Percentiles rank a stretch among this genome's conserved stretches.
Evolutionary conservation across 2,888 invertebrate species (phyloP).

Genomic region (Melanophora roralis): DNA sequence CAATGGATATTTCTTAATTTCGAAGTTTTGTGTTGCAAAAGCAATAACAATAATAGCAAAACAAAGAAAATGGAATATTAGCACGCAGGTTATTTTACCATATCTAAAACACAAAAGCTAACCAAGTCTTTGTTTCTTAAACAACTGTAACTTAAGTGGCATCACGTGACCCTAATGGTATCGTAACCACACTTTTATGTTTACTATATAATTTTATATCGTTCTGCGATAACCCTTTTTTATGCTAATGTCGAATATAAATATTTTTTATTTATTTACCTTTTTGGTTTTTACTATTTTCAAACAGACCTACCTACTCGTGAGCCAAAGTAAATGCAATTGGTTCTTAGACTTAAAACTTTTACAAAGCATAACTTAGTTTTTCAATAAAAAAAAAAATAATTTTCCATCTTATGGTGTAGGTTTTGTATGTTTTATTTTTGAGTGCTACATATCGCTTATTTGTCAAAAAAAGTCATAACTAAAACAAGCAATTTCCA

Average conservation of each 20-base stretch:
- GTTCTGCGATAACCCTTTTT: not conserved
- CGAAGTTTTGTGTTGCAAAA: not conserved
- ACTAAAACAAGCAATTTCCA: too few species aligned
- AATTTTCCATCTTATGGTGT: too few species aligned
- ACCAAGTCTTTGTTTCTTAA: not conserved
- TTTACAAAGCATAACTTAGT: too few species aligned
- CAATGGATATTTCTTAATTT: not conserved
- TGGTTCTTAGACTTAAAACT: too few species aligned
- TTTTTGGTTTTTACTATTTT: too few species aligned
- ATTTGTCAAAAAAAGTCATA: too few species aligned
- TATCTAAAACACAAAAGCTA: slow-evolving; percentile 20
- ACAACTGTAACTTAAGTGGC: slow-evolving; percentile 11
- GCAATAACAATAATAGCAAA: slow-evolving; percentile 19
- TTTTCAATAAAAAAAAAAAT: too few species aligned
- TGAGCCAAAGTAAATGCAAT: too few species aligned
- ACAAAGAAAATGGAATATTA: slow-evolving; percentile 35
- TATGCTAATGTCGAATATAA: not conserved
- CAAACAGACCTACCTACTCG: too few species aligned
- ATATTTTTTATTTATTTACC: too few species aligned
- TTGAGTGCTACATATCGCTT: too few species aligned
- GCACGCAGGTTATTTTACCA: slow-evolving; percentile 53
- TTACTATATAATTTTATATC: not conserved
- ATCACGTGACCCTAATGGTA: slow-evolving; percentile 42
- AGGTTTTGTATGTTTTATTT: too few species aligned
- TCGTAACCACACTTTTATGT: slow-evolving; percentile 20